phyloP scores from a whole-genome alignment of 2,888 invertebrate species.

The Chrysotoxum bicinctum region DNA sequence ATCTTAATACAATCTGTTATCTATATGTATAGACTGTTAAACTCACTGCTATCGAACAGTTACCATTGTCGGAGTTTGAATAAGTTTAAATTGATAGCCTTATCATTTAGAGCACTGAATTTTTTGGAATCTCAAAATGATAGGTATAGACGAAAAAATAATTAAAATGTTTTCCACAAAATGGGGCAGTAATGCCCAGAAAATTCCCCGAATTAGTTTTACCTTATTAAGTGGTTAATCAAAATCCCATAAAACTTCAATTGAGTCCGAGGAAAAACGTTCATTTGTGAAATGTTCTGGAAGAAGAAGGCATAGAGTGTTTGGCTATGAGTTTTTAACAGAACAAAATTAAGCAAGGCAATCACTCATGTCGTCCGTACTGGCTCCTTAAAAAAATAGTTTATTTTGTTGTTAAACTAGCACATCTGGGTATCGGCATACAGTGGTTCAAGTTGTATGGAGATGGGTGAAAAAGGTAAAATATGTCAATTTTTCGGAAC shows the following conservation, averaged over 20 bases:
- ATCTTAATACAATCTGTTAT: slow-evolving; percentile 31
- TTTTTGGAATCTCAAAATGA: not conserved
- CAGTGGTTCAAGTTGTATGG: no score
- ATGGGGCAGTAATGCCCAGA: not conserved
- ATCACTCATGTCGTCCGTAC: not conserved
- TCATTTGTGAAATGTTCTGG: not conserved
- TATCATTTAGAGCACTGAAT: slow-evolving; percentile 48
- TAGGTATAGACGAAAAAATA: slow-evolving; percentile 1
- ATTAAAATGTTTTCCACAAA: slow-evolving; percentile 6
- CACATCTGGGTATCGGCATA: no score
- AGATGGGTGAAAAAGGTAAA: no score
- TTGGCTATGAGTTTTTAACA: not conserved
- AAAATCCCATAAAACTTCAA: slow-evolving; percentile 50
- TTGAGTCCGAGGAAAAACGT: slow-evolving; percentile 17
- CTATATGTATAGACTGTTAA: slow-evolving; percentile 16
- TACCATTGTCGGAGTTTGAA: not conserved
- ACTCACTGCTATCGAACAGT: not conserved
- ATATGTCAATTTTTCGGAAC: no score
- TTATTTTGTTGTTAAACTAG: no score
- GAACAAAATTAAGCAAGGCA: not conserved
- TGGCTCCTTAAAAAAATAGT: no score
- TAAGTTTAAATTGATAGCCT: slow-evolving; percentile 29
- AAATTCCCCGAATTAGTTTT: slow-evolving; percentile 40
- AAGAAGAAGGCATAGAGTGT: not conserved
- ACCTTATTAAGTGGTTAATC: slow-evolving; percentile 47